Conservation (phyloP, 2,113 vertebrate genomes). For the Pardalotus punctatus region DNA sequence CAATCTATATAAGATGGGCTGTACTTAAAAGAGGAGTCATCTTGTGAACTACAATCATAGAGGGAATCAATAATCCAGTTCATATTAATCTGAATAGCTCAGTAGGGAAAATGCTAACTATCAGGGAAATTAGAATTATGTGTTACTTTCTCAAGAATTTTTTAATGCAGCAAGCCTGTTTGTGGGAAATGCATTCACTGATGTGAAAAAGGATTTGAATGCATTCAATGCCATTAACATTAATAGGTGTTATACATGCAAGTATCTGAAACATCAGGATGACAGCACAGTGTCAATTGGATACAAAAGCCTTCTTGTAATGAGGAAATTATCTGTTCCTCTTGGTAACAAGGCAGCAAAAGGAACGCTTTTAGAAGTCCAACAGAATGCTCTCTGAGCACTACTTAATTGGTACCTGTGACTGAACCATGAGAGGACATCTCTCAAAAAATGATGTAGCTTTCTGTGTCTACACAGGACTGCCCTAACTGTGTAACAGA, state of each 20-base stretch:
- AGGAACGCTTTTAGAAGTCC: not conserved
- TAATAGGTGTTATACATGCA: not conserved
- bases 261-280: not conserved
- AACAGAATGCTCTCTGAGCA: not conserved
- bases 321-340: not conserved
- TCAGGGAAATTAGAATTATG: not conserved
- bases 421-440: accelerated
- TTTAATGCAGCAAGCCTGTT: not conserved
- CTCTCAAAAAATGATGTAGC: not conserved
- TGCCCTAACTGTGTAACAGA: not conserved
- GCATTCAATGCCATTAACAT: not conserved
- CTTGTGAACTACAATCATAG: not conserved
- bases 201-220: not conserved
- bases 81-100: not conserved
- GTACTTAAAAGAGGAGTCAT: not conserved
- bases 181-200: not conserved
- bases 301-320: not conserved
- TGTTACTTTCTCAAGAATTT: not conserved
- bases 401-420: not conserved
- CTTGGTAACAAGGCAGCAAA: not conserved
- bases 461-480: accelerated
- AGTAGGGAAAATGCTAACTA: not conserved
- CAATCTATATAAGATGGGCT: not conserved
- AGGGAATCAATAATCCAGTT: not conserved
- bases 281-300: not conserved